These are phyloP conservation scores for Periparus ater DNA, from an alignment of 2,797 vertebrate species.

Conservation along the genomic window DNA sequence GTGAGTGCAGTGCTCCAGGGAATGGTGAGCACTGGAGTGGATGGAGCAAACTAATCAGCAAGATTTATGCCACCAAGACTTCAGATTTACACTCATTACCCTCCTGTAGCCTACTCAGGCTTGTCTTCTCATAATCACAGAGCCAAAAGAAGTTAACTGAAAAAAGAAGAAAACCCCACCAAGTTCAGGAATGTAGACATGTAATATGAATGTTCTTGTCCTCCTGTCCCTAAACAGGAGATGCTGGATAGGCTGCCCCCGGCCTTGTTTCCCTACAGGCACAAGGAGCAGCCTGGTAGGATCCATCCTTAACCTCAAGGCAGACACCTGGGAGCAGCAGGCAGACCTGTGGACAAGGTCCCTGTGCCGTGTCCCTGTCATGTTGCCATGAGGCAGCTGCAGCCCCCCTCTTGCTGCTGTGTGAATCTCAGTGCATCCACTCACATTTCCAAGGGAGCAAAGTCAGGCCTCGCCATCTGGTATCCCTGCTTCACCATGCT, in stretches of 20 bases:
- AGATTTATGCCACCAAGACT: background rate
- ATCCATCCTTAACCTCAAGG: background rate
- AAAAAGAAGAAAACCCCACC: background rate
- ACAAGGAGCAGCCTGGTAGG: background rate
- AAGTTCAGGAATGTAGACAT: background rate
- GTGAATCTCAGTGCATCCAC: background rate
- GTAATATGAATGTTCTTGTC: background rate
- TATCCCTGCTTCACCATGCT: slow-evolving; percentile 95
- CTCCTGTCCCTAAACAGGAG: background rate
- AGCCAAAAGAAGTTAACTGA: background rate
- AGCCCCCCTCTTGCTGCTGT: fast-evolving
- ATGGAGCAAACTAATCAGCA: background rate
- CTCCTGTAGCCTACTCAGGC: background rate
- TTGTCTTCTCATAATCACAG: background rate
- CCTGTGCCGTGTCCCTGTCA: background rate
- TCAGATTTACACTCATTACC: background rate
- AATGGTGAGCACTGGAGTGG: background rate
- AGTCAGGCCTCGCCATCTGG: slow-evolving; percentile 93
- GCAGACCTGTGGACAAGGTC: background rate
- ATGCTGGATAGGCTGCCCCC: background rate
- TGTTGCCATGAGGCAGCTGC: background rate
- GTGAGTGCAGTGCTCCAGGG: background rate
- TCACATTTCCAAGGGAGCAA: slow-evolving; percentile 90
- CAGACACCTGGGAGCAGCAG: background rate
- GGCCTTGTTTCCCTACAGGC: background rate